Percentiles rank a stretch among this genome's conserved stretches.
Evolutionary conservation across 2,888 invertebrate genomes (phyloP).

Genomic region (Metellina segmentata): DNA sequence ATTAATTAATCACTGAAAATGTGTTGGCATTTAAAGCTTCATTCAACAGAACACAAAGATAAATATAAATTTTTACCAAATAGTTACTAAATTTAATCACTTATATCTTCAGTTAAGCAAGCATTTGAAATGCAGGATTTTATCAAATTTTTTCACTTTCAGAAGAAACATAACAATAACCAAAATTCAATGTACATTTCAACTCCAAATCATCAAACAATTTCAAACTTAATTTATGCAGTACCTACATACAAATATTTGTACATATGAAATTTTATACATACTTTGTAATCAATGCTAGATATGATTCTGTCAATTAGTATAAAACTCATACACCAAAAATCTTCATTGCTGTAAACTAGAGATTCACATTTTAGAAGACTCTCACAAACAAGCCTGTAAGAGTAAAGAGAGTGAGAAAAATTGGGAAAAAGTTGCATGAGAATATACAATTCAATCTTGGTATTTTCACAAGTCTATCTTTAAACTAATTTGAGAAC

Average conservation of each 20-base stretch:
- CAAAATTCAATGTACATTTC: too few species aligned
- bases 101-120: too few species aligned
- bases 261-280: slow-evolving; percentile 3
- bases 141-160: too few species aligned
- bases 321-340: slow-evolving; percentile 94
- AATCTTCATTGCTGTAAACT: slow-evolving; percentile 89
- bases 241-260: neutral
- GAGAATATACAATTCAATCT: neutral
- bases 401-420: slow-evolving; percentile 78
- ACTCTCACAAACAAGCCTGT: slow-evolving; percentile 91
- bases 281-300: slow-evolving; percentile 94
- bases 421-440: neutral
- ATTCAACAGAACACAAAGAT: too few species aligned
- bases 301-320: slow-evolving; percentile 92
- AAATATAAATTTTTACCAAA: too few species aligned
- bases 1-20: too few species aligned
- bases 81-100: too few species aligned
- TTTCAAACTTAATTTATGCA: neutral
- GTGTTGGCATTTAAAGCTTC: too few species aligned
- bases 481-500: too few species aligned
- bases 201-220: neutral
- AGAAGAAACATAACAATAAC: too few species aligned
- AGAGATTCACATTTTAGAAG: slow-evolving; percentile 91
- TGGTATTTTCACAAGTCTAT: too few species aligned
- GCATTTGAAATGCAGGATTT: too few species aligned